Evolutionary conservation across 1,140 invertebrate species (phyloP), one percentile per base, ranked within the genome.

Genomic region (Hyphantria cunea): DNA sequence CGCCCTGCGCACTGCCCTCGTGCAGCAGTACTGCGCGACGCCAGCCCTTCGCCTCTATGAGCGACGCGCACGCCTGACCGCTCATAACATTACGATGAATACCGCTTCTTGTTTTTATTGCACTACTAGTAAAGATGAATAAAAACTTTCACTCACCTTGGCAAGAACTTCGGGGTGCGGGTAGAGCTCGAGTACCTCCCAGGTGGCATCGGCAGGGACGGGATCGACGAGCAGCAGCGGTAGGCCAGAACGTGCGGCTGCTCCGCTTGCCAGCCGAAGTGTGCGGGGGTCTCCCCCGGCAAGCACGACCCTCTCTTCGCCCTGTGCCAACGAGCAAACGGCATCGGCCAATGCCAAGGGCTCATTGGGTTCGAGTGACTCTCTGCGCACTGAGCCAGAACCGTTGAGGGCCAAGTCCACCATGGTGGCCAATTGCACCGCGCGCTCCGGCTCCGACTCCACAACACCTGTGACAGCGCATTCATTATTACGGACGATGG

Each of bases 21-120:
- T 89, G 82, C 68, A 89, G 69, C 58, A 86, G 61, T 68, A 81
- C 84, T 9, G 77, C 80, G 48, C 72, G 63, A 51, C 51, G 49
- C 86, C 86, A 86, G n/a, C 76, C 82, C 55, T 89, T 89, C 0
- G 72, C 82, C 52, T 51, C 49, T 49, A 71, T 74, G 62, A 89
- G 72, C 31, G 70, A 79, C 41, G 64, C 74, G 47, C 70, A 76
- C 13, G 79, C 79, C 77, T 82, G 66, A 37, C 34, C 2, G 34
- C 3, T 37, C 15, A 25, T 12, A 44, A 12, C 13, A 12, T 11
- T 12, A 5, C 7, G 11, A 7, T 10, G 11, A 33, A 6, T 10
- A 80, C 78, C n/a, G n/a, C n/a, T n/a, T n/a, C n/a, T n/a, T n/a
- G n/a, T 25, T 25, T 25, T 25, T 25, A 25, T 25, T 25, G 17